Base-by-base conservation (phyloP, 2,888 invertebrate species). In the Calameuta filiformis region DNA sequence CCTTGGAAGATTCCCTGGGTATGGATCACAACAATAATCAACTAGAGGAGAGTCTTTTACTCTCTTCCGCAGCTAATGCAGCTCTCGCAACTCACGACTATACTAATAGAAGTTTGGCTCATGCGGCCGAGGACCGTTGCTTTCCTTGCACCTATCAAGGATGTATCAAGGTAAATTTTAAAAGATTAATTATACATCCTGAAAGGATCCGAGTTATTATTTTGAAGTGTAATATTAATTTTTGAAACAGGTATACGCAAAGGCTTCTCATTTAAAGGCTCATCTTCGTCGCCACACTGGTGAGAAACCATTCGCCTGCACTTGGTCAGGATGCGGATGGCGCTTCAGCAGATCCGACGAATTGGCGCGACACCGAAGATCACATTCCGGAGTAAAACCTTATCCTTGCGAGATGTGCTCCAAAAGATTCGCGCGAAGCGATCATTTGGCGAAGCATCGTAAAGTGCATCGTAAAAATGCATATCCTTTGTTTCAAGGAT, bases 341-440 rank as follows among this genome's bases (percentile, higher is more conserved):
- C 94, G 96, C 84, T 98, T 98, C 92, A 98, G 98, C 31, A 94
- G 98, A 79, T 98, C 98, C 0, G 98, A 98, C 90, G 98, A 98
- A 92, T 92, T 98, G 83, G 97, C 98, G 3, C 94, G 98, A 33
- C 98, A 98, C 91, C 95, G 96, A 77, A 94, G 98, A 82, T 98
- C 98, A n/a, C 98, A 98, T 92, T 98, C 98, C 0, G 98, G 98
- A 0, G 94, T 98, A 81, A 98, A 98, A 91, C 98, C 98, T 0
- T 98, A 98, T 92, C 94, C 95, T 79, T 99, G 98, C 91, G 94
- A 94, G 79, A 94, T 97, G 86, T 99, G 98, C 91, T 94, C 95
- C 75, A 98, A 98, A 92, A 94, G 95, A 81, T 99, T 99, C 92
- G 97, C 98, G 0, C 94, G 98, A 35, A 98, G 98, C 37, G 98